Evolutionary conservation across 2,113 vertebrate genomes (phyloP), one percentile per base, ranked within the genome.

Genomic region (Corydoras maculifer): DNA sequence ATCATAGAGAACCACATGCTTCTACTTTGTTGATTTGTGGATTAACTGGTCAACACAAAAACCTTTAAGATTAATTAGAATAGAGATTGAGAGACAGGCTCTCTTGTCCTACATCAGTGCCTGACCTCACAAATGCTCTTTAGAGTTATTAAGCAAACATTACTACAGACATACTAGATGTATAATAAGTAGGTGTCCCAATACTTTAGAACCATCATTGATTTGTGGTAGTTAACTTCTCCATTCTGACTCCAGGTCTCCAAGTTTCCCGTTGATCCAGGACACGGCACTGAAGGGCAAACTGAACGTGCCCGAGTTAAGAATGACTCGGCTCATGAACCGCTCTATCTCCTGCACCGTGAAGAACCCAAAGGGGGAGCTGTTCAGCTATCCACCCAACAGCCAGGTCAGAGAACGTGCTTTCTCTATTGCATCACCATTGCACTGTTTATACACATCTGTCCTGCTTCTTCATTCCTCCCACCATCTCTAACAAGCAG

Each of bases 331-430:
- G 63, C 91, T 99, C 75, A 98, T 99, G 93, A 98, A 96, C 84
- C 94, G 96, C 57, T 98, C 96, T 0, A 89, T 98, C 79, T 98
- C 96, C 54, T 99, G 96, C 62, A 96, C 96, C 11, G 90, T 98
- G 91, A 97, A 98, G 88, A 98, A 96, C 74, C 94, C 95, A 50
- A 98, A 99, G 83, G 93, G 93, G 77, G 97, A 99, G 76, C 91
- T 98, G 79, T 98, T 96, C 1, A 93, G 94, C 82, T 91, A 90
- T 65, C 96, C 94, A 53, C 90, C 94, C 8, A 85, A 95, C 83
- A 97, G 94, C 88, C 97, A 99, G 97, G 97, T 89, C 57, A 31
- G 15, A 57, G 35, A 61, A 53, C 58, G 66, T 7, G 35, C 62
- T 31, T n/a, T 58, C 58, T 25, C 18, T 6, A 10, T 13, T 6